Evolutionary conservation across 2,797 vertebrate species (phyloP).

Genomic region (Phoxinus dragarum): DNA sequence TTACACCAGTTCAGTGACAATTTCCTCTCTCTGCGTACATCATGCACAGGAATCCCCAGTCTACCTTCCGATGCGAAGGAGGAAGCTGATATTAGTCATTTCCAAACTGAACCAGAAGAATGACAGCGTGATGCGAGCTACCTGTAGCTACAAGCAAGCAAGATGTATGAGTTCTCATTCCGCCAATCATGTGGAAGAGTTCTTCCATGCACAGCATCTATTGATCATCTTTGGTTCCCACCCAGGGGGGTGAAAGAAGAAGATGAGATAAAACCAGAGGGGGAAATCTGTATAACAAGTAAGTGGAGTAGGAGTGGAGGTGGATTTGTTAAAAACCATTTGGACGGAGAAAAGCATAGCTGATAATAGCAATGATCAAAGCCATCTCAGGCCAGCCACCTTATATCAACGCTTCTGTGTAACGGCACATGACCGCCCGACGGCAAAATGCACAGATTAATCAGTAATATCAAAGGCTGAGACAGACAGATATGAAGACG

Average conservation of each 20-base stretch:
- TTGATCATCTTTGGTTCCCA: constrained; percentile 37
- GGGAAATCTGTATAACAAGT: background rate
- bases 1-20: too few species aligned
- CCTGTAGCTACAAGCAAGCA: constrained; percentile 28
- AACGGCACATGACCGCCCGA: constrained; percentile 5
- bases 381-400: constrained; percentile 51
- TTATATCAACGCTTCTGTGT: constrained; percentile 48
- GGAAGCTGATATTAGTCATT: constrained; percentile 3
- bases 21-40: too few species aligned
- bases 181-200: background rate
- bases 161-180: constrained; percentile 15
- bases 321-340: constrained; percentile 14
- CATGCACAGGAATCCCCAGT: background rate
- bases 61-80: constrained; percentile 9
- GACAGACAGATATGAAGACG: background rate
- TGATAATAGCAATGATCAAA: constrained; percentile 56
- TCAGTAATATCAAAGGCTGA: constrained; percentile 28
- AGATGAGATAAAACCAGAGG: constrained; percentile 28
- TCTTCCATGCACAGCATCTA: background rate
- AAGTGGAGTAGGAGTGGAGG: background rate
- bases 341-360: constrained; percentile 3
- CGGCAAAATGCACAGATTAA: constrained; percentile 27
- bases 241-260: constrained; percentile 13
- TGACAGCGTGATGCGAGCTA: constrained; percentile 16
- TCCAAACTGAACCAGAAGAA: constrained; percentile 14